Conservation (phyloP, 2,888 invertebrate species). For the Deilephila porcellus region DNA sequence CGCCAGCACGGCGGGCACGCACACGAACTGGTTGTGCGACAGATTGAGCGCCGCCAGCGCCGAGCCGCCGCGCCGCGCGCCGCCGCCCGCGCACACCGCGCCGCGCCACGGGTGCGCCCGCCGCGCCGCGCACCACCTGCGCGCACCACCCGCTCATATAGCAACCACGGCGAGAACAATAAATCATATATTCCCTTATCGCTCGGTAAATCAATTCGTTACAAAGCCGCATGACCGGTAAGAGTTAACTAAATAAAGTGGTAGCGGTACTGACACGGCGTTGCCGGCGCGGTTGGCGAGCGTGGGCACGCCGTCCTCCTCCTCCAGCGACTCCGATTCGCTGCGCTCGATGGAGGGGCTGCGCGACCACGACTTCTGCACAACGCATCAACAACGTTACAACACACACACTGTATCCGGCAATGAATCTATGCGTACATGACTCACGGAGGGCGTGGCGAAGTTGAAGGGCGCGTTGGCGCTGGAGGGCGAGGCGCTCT, state of each 20-base stretch:
- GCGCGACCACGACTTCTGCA: slow-evolving; percentile 64
- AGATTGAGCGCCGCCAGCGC: slow-evolving; percentile 92
- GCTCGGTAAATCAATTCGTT: too few relatives aligned
- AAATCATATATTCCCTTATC: too few relatives aligned
- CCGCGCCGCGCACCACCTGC: slow-evolving; percentile 86
- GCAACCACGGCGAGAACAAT: too few relatives aligned
- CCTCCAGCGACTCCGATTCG: slow-evolving; percentile 47
- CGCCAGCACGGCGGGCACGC: slow-evolving; percentile 94
- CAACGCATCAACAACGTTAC: not conserved
- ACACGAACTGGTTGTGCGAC: slow-evolving; percentile 95
- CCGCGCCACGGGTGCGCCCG: slow-evolving; percentile 92
- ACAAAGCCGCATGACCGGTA: too few relatives aligned
- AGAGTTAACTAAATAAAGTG: too few relatives aligned
- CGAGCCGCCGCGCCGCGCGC: slow-evolving; percentile 84
- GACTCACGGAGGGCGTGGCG: slow-evolving; percentile 47
- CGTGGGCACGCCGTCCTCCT: slow-evolving; percentile 54
- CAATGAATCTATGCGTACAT: too few relatives aligned
- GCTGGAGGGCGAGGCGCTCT: slow-evolving; percentile 58
- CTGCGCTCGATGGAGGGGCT: slow-evolving; percentile 69
- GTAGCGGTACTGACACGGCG: slow-evolving; percentile 64
- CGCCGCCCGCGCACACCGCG: slow-evolving; percentile 58
- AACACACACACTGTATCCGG: too few relatives aligned
- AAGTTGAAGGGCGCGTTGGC: slow-evolving; percentile 48
- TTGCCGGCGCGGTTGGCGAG: slow-evolving; percentile 65
- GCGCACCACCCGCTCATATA: not conserved